Percentiles rank a stretch among this genome's conserved stretches.
phyloP scores from a whole-genome alignment of 1,140 invertebrate genomes.

The Copidosoma floridanum region DNA sequence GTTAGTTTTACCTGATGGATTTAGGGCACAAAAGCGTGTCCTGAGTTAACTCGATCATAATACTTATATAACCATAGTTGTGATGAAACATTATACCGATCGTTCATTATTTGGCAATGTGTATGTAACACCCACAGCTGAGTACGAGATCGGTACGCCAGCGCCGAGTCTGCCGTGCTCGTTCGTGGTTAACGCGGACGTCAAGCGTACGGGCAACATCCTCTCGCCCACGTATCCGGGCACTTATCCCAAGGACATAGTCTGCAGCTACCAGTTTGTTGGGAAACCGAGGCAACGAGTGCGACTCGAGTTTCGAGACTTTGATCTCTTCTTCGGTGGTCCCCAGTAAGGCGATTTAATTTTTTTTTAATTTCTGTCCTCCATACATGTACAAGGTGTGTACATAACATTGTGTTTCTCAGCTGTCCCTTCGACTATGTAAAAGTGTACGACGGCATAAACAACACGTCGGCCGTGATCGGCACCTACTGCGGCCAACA shows the following conservation, averaged over 20 bases:
- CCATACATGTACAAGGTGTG: no score
- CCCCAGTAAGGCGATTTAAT: constrained; percentile 89
- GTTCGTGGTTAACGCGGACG: constrained; percentile 74
- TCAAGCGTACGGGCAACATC: constrained; percentile 81
- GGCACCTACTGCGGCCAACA: constrained; percentile 98
- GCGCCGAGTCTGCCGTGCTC: constrained; percentile 76
- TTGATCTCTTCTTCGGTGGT: constrained; percentile 97
- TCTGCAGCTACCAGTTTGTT: constrained; percentile 90
- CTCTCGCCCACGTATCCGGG: constrained; percentile 98
- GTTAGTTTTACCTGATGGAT: no score
- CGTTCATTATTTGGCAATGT: neutral
- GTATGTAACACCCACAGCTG: constrained; percentile 59
- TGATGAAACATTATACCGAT: no score
- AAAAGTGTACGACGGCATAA: constrained; percentile 91
- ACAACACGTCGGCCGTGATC: constrained; percentile 83
- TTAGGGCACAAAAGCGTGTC: no score
- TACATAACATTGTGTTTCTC: no score
- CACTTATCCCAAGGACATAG: constrained; percentile 94
- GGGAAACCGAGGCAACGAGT: constrained; percentile 89
- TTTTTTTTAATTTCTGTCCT: constrained; percentile 15
- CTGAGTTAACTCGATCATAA: no score
- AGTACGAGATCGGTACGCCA: constrained; percentile 88
- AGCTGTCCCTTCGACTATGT: constrained; percentile 99
- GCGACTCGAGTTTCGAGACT: constrained; percentile 94
- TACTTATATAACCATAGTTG: no score